These are phyloP conservation scores for Notothenia rossii DNA, from an alignment of 2,113 vertebrate species.

Conservation along the genomic window DNA sequence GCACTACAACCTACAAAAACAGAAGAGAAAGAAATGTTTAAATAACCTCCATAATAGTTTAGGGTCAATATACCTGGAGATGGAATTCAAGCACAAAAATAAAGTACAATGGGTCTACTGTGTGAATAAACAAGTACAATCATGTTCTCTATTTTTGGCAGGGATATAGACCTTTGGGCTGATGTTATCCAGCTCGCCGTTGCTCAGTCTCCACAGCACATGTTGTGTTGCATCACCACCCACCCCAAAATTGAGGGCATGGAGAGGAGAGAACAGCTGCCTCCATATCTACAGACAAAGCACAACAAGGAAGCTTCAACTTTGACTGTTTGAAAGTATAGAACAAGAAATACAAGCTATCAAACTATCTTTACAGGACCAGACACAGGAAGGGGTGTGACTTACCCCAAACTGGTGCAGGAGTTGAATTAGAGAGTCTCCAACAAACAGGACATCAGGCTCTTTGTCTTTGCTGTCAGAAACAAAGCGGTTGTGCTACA, in stretches of 20 bases:
- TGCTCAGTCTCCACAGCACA: constrained; percentile 91
- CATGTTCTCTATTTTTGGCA: constrained; percentile 45
- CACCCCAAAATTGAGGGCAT: constrained; percentile 92
- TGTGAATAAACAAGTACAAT: constrained; percentile 39
- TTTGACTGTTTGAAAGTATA: neutral
- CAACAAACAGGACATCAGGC: constrained; percentile 91
- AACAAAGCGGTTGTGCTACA: constrained; percentile 90
- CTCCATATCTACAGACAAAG: constrained; percentile 87
- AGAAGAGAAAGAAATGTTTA: constrained; percentile 30
- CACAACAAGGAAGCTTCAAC: constrained; percentile 4
- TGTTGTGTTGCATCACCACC: constrained; percentile 91
- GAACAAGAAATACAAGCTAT: constrained; percentile 2
- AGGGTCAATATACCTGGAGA: constrained; percentile 1
- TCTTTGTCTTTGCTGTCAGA: constrained; percentile 92
- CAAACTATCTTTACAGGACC: neutral
- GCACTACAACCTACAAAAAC: constrained; percentile 87
- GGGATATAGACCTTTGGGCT: constrained; percentile 87
- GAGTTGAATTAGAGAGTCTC: constrained; percentile 90
- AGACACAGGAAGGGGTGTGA: neutral
- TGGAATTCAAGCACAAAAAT: constrained; percentile 10
- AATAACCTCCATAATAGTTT: neutral
- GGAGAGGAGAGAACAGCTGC: constrained; percentile 92
- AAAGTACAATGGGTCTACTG: constrained; percentile 54
- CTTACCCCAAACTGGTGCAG: constrained; percentile 92
- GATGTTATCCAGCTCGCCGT: constrained; percentile 92